Evolutionary conservation across 2,113 vertebrate species (phyloP), one percentile per base, ranked within the genome.

Genomic region (Hylia prasina): DNA sequence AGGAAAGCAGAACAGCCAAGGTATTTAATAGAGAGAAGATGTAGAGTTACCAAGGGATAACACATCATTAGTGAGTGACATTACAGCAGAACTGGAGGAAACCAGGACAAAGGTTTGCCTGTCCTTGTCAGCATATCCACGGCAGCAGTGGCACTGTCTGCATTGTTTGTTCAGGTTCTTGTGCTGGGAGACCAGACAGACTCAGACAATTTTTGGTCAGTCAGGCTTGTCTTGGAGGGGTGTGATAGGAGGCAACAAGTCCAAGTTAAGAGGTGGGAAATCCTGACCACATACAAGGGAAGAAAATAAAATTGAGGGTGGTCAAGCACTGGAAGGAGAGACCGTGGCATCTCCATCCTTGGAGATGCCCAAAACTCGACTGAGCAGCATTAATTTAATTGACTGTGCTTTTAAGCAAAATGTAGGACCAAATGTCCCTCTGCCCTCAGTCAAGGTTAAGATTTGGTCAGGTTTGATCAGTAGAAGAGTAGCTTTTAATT

Each of bases 391-490:
- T 73, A 21, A 64, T 35, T 63, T 72, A 24, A 42, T 54, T 56
- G 54, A 6, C 15, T 18, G 2, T 73, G 54, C 33, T 66, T 86
- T 73, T 66, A 81, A 51, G 27, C 45, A n/a, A 48, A n/a, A 9
- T 2, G 1, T 12, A 39, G 80, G 23, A 63, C 63, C 45, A 24
- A 81, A 39, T 9, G 19, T 44, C 23, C 40, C 18, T 81, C 33
- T 0, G 1, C 12, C 60, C 47, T 63, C 33, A 6, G 14, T 54
- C n/a, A 54, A 3, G 1, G 8, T 70, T 63, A 17, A 1, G 11
- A 9, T 77, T 87, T 28, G 20, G 21, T 35, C 1, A 0, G 3
- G 0, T 77, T 71, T 6, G 8, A 11, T 30, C 39, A 51, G 44
- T n/a, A 45, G 28, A 24, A 58, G 9, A 76, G 45, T 0, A 5